phyloP scores from a whole-genome alignment of 1,140 invertebrate genomes.

The Agrilus planipennis region DNA sequence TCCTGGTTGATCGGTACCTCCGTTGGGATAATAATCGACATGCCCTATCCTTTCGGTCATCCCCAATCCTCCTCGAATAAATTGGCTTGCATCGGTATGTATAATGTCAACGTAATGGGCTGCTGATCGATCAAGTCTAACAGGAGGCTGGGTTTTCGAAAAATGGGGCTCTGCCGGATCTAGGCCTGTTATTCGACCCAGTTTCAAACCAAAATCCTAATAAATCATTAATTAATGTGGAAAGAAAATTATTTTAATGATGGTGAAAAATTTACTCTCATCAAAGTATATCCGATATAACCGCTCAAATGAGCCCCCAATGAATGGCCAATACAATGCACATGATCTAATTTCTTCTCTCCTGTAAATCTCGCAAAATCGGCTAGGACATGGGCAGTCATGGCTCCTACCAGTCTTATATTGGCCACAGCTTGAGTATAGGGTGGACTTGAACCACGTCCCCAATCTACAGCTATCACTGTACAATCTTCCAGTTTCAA shows the following conservation, averaged over 20 bases:
- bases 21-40: constrained; percentile 85
- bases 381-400: constrained; percentile 59
- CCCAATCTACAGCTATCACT: constrained; percentile 76
- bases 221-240: constrained; percentile 16
- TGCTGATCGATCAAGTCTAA: constrained; percentile 73
- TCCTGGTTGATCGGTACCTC: constrained; percentile 73
- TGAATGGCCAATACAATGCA: constrained; percentile 85
- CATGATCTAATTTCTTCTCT: constrained; percentile 41
- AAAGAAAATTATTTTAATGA: neutral
- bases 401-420: constrained; percentile 71
- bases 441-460: constrained; percentile 68
- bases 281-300: constrained; percentile 64
- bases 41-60: constrained; percentile 71
- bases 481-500: constrained; percentile 55
- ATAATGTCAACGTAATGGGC: constrained; percentile 78
- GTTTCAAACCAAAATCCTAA: constrained; percentile 46
- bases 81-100: constrained; percentile 74
- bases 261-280: constrained; percentile 34
- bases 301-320: constrained; percentile 77
- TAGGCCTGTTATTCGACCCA: constrained; percentile 62
- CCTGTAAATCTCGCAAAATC: constrained; percentile 34
- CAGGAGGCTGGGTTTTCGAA: constrained; percentile 64
- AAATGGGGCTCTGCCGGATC: constrained; percentile 92
- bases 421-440: constrained; percentile 86
- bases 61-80: constrained; percentile 70